These are phyloP conservation scores for Vespertilio murinus DNA, from an alignment of 2,797 vertebrate genomes.

Conservation along the genomic window DNA sequence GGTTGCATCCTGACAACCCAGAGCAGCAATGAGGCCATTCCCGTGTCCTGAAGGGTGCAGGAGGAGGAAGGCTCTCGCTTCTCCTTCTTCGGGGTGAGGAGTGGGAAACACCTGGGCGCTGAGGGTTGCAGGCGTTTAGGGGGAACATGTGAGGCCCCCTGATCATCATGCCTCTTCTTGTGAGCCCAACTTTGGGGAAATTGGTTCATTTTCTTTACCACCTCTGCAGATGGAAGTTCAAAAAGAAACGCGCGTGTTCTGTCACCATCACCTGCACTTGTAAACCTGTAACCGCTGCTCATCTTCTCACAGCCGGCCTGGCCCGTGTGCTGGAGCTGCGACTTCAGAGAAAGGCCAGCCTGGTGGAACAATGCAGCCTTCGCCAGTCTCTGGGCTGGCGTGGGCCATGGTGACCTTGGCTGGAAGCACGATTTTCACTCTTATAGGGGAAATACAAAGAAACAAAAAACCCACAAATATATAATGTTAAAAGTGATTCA, in stretches of 20 bases:
- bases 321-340: not conserved
- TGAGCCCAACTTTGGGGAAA: not conserved
- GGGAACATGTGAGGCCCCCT: not conserved
- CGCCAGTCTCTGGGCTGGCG: not conserved
- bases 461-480: not conserved
- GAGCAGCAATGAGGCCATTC: not conserved
- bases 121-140: not conserved
- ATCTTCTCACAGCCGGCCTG: not conserved
- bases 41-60: rapidly evolving
- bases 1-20: not conserved
- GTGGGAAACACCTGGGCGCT: rapidly evolving
- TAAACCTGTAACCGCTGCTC: not conserved
- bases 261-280: not conserved
- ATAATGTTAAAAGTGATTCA: not conserved
- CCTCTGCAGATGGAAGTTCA: not conserved
- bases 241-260: not conserved
- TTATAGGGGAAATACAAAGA: not conserved
- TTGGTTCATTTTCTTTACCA: not conserved
- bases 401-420: not conserved
- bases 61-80: not conserved
- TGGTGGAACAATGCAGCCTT: not conserved
- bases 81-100: not conserved
- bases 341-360: not conserved
- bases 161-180: not conserved
- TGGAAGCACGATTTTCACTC: not conserved